Conservation (phyloP, 2,888 invertebrate species). For the Pseudoips prasinana region DNA sequence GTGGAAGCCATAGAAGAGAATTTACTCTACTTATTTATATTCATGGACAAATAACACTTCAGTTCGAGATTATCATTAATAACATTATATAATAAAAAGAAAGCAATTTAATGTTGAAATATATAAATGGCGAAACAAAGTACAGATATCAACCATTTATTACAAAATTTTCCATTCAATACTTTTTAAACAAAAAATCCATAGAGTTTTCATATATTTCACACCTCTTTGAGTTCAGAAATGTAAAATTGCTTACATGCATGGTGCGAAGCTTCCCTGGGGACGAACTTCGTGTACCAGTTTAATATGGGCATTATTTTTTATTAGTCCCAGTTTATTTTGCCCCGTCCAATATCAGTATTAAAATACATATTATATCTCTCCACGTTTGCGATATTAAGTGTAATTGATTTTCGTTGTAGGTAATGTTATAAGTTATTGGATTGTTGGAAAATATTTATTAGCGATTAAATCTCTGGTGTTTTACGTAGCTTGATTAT, state of each 20-base stretch:
- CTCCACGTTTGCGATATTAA: conserved; percentile 25
- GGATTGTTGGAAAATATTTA: too few relatives aligned
- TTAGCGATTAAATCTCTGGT: too few relatives aligned
- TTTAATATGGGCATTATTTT: conserved; percentile 61
- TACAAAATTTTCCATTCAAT: conserved; percentile 26
- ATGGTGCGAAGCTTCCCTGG: conserved; percentile 39
- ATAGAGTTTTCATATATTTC: conserved; percentile 31
- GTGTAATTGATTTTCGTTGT: conserved; percentile 28
- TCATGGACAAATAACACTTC: too few relatives aligned
- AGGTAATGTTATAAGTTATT: too few relatives aligned
- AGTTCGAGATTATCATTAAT: too few relatives aligned
- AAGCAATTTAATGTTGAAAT: too few relatives aligned
- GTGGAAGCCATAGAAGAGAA: too few relatives aligned
- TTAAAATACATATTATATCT: conserved; percentile 31
- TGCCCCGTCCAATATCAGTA: conserved; percentile 37
- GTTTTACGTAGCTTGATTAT: too few relatives aligned
- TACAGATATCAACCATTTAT: conserved; percentile 10
- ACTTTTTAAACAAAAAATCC: conserved; percentile 24
- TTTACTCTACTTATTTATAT: too few relatives aligned
- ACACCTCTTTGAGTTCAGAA: conserved; percentile 23
- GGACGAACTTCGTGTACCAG: conserved; percentile 41
- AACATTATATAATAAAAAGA: too few relatives aligned
- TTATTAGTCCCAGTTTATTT: conserved; percentile 52
- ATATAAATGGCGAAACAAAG: conserved; percentile 23
- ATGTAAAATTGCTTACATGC: conserved; percentile 42